Evolutionary conservation across 2,888 invertebrate genomes (phyloP).

Genomic region (Taphrorychus bicolor): DNA sequence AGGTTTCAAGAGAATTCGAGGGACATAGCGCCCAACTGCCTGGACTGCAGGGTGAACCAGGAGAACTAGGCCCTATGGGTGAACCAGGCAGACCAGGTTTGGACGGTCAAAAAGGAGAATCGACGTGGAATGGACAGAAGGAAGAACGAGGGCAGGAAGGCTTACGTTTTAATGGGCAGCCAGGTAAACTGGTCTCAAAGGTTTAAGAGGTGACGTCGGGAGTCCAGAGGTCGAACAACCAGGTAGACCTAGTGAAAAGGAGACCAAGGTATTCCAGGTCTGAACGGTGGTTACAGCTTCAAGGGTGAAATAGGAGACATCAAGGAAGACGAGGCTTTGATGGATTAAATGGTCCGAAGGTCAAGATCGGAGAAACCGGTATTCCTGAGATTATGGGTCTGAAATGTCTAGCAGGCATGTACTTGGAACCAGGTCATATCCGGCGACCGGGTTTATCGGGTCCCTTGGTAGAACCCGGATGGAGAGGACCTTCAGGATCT

Average conservation of each 20-base stretch:
- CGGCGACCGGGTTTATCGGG: slow-evolving; percentile 66
- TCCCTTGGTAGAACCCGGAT: slow-evolving; percentile 64
- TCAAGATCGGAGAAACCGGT: slow-evolving; percentile 62
- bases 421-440: slow-evolving; percentile 73
- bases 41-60: slow-evolving; percentile 49
- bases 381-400: slow-evolving; percentile 51
- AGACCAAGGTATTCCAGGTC: slow-evolving; percentile 67
- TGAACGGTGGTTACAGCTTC: slow-evolving; percentile 61
- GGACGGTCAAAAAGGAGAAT: slow-evolving; percentile 64
- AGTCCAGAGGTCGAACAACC: slow-evolving; percentile 64
- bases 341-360: slow-evolving; percentile 29
- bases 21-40: slow-evolving; percentile 58
- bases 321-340: slow-evolving; percentile 61
- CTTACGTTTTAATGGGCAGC: slow-evolving; percentile 46
- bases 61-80: slow-evolving; percentile 56
- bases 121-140: slow-evolving; percentile 67
- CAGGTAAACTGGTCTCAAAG: too few species aligned
- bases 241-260: slow-evolving; percentile 74
- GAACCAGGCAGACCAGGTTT: slow-evolving; percentile 57
- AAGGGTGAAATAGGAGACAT: slow-evolving; percentile 58
- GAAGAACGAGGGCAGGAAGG: slow-evolving; percentile 64
- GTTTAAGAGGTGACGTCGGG: slow-evolving; percentile 41
- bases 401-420: slow-evolving; percentile 76
- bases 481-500: slow-evolving; percentile 63
- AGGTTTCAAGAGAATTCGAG: slow-evolving; percentile 56